These are phyloP conservation scores for Drosophila novamexicana DNA, from an alignment of 1,140 invertebrate genomes.

Conservation along the genomic window DNA sequence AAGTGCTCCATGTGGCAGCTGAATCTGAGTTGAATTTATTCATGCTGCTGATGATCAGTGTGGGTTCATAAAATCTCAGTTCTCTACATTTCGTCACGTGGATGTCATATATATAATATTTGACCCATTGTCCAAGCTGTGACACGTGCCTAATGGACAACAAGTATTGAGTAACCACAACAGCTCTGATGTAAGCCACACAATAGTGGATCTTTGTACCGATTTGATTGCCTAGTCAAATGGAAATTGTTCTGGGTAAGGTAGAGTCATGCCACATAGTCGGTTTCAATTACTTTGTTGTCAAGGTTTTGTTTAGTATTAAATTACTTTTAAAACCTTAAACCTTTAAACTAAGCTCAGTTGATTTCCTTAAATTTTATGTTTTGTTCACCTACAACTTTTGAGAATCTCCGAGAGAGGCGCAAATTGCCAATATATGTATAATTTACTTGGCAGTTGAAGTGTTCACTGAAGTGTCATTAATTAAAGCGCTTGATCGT, in stretches of 20 bases:
- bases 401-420: slow-evolving; percentile 19
- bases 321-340: too few species aligned
- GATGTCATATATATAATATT: neutral
- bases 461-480: slow-evolving; percentile 33
- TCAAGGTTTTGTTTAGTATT: too few species aligned
- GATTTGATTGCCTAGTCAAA: slow-evolving; percentile 24
- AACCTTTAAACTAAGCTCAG: too few species aligned
- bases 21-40: slow-evolving; percentile 6
- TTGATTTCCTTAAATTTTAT: neutral
- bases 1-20: neutral
- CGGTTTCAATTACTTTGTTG: neutral
- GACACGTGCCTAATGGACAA: slow-evolving; percentile 41
- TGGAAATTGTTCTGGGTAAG: slow-evolving; percentile 24
- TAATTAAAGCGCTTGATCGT: slow-evolving; percentile 28
- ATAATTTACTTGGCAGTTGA: slow-evolving; percentile 16
- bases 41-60: neutral
- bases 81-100: slow-evolving; percentile 5
- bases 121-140: slow-evolving; percentile 12
- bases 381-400: neutral
- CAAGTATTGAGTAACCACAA: slow-evolving; percentile 32
- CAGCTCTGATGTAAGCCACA: slow-evolving; percentile 9
- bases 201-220: slow-evolving; percentile 6
- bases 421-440: slow-evolving; percentile 1
- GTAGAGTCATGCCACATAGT: neutral
- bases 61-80: neutral